Base-by-base conservation (phyloP, 2,113 vertebrate genomes). In the Vidua macroura region DNA sequence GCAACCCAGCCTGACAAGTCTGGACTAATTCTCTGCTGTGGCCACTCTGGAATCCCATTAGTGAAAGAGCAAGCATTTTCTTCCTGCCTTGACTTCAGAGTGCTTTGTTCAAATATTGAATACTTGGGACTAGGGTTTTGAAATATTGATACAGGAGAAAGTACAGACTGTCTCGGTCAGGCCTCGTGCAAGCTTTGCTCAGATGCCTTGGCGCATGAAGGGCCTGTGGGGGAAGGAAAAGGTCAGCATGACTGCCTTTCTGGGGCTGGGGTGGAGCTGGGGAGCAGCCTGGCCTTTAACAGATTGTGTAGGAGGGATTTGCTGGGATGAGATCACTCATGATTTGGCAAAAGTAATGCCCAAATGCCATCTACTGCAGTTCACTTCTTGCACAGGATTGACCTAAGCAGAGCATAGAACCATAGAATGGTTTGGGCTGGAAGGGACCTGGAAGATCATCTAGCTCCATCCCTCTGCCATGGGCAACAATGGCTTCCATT, bases 111-210 rank as follows among this genome's bases (percentile, higher is more conserved):
- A 58, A 73, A 88, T 80, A 90, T 67, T 74, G 75, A 85, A 67
- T 91, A 55, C 70, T 59, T 49, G 25, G 51, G 53, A 83, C 49
- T 56, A 37, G 44, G 63, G 53, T 30, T 88, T 66, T 90, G 92
- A 92, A 93, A 93, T 90, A 83, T 51, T 88, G 55, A 77, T 90
- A 56, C 2, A 51, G 56, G 18, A 93, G 87, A 83, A 85, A 92
- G 88, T 30, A 43, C 51, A 83, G 67, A 20, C 53, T 53, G 74
- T 60, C 74, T 91, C 0, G 0, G 49, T 76, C 53, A 15, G 59
- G 68, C 44, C 84, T 82, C 0, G 1, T 39, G 66, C 74, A 41
- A 66, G 59, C 63, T 79, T 58, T 46, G 44, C 67, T 83, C 70
- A 69, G 85, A 59, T 0, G 5, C 25, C 63, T 28, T 22, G 63